Evolutionary conservation across 2,888 invertebrate genomes (phyloP).

Genomic region (Caenorhabditis sp.): DNA sequence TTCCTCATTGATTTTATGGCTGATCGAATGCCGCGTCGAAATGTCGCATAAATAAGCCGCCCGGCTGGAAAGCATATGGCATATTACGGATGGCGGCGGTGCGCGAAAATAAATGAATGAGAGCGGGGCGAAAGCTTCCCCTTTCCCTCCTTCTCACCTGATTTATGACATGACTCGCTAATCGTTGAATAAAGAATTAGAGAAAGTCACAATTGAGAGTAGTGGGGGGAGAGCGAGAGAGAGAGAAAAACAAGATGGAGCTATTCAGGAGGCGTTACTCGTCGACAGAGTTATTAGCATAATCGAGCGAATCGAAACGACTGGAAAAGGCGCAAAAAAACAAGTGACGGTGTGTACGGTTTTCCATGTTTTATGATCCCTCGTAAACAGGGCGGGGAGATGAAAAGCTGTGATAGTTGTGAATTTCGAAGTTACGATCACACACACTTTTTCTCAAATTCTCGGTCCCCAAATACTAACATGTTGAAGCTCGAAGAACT

Average conservation of each 20-base stretch:
- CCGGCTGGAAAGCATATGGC: conserved; percentile 51
- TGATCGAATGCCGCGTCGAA: conserved; percentile 55
- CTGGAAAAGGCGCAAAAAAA: conserved; percentile 33
- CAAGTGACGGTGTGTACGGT: conserved; percentile 8
- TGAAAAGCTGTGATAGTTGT: not conserved
- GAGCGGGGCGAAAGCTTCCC: conserved; percentile 5
- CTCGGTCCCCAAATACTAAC: not conserved
- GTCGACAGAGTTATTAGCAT: conserved; percentile 39
- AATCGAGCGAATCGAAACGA: conserved; percentile 40
- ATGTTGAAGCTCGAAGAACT: too few species aligned
- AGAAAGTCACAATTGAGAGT: conserved; percentile 50
- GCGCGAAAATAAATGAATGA: conserved; percentile 49
- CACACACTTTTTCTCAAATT: too few species aligned
- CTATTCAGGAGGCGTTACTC: conserved; percentile 16
- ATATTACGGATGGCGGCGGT: conserved; percentile 45
- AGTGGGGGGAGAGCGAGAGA: too few species aligned
- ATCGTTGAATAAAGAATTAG: not conserved
- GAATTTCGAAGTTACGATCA: not conserved
- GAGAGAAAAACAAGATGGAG: conserved; percentile 17
- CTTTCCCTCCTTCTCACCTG: conserved; percentile 39
- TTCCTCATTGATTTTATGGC: conserved; percentile 52
- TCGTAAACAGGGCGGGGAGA: conserved; percentile 17
- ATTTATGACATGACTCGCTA: conserved; percentile 51
- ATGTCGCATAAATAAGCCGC: conserved; percentile 45
- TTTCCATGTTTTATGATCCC: conserved; percentile 52